Evolutionary conservation across 2,797 vertebrate species (phyloP).

Genomic region (Macrochelys suwanniensis): DNA sequence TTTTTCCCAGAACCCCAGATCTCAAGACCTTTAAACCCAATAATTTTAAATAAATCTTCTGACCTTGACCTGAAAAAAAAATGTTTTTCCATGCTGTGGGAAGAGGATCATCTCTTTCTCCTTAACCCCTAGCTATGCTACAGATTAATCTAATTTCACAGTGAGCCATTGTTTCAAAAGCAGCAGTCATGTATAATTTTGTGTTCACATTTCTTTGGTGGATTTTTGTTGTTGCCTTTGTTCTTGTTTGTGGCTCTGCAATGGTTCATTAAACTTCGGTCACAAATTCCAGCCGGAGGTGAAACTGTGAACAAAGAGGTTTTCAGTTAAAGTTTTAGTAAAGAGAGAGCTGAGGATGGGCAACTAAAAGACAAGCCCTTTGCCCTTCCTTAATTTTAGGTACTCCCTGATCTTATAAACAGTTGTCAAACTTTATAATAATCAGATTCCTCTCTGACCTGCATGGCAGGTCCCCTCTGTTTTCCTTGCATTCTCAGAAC

Average conservation of each 20-base stretch:
- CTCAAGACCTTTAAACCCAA: constrained; percentile 51
- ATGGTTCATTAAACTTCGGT: constrained; percentile 35
- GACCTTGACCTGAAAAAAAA: constrained; percentile 47
- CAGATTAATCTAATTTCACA: constrained; percentile 68
- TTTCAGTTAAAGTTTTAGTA: background rate
- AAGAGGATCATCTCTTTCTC: constrained; percentile 48
- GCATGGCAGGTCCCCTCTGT: background rate
- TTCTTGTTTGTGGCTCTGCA: constrained; percentile 24
- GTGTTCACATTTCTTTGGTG: background rate
- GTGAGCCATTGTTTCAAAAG: constrained; percentile 43
- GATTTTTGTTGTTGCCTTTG: background rate
- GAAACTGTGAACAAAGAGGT: background rate
- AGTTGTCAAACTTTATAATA: background rate
- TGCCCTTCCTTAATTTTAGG: background rate
- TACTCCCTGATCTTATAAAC: background rate
- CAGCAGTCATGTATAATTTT: background rate
- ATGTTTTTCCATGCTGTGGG: constrained; percentile 41
- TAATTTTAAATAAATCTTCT: constrained; percentile 47
- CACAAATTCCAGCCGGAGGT: constrained; percentile 34
- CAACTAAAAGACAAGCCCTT: background rate
- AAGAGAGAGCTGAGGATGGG: background rate
- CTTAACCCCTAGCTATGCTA: constrained; percentile 37
- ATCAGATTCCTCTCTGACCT: background rate
- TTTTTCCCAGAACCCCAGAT: constrained; percentile 52
- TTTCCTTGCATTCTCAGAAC: background rate